Evolutionary conservation across 2,113 vertebrate species (phyloP).

Genomic region (Conger conger): DNA sequence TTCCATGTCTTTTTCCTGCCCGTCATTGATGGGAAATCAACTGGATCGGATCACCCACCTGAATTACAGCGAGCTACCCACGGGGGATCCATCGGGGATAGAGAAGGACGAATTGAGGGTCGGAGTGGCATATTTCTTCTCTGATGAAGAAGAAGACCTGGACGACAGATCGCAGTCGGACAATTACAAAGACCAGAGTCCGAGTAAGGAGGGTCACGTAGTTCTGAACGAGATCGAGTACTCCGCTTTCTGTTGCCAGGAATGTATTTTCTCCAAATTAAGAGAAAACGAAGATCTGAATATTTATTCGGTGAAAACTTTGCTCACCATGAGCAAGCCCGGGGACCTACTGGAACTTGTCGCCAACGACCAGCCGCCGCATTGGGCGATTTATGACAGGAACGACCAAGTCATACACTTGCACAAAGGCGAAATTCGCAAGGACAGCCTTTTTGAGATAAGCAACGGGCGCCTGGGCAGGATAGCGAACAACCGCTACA

Average conservation of each 20-base stretch:
- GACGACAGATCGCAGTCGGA: conserved; percentile 92
- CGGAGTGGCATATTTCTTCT: conserved; percentile 99
- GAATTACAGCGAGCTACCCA: conserved; percentile 98
- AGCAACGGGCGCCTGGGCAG: conserved; percentile 85
- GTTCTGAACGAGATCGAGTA: conserved; percentile 90
- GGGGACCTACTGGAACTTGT: conserved; percentile 96
- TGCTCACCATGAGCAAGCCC: conserved; percentile 91
- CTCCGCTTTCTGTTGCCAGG: conserved; percentile 94
- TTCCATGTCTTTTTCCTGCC: conserved; percentile 83
- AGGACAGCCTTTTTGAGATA: conserved; percentile 90
- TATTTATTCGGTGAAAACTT: conserved; percentile 83
- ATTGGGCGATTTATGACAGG: conserved; percentile 94
- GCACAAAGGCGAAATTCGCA: conserved; percentile 93
- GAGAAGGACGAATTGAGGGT: conserved; percentile 99
- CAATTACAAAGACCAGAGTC: conserved; percentile 81
- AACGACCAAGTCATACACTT: conserved; percentile 91
- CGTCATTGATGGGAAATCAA: conserved; percentile 99
- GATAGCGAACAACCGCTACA: conserved; percentile 95
- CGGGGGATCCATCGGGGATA: conserved; percentile 96
- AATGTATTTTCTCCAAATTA: conserved; percentile 99
- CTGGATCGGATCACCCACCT: conserved; percentile 99
- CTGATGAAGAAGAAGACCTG: conserved; percentile 98
- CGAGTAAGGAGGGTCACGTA: conserved; percentile 74
- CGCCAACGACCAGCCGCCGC: conserved; percentile 80
- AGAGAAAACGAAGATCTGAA: conserved; percentile 89